Base-by-base conservation (phyloP, 2,888 invertebrate species). In the Pycnomerus fuliginosus region DNA sequence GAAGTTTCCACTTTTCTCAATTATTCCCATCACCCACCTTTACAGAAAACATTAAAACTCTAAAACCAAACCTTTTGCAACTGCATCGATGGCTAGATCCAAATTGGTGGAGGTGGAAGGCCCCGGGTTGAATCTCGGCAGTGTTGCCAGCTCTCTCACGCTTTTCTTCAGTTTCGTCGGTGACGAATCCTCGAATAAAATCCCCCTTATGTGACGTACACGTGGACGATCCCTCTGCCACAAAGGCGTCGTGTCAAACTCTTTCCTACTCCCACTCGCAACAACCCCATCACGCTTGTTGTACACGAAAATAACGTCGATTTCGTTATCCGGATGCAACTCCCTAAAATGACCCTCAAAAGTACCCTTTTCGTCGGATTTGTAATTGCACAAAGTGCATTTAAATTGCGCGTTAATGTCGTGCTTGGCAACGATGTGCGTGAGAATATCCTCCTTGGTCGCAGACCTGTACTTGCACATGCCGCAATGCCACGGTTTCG, bases 401-500 rank as follows among this genome's bases (percentile, higher is more conserved):
- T 83, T 84, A 65, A 76, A 89, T 52, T 86, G 87, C 58, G 78
- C 76, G 44, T 80, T 82, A 1, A 84, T 77, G 16, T 78, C 75
- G 61, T 91, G 90, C 3, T 67, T 60, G 17, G 70, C 72, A 1
- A 69, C 62, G 17, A 80, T 80, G 60, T 88, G 88, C 0, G 74
- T 71, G 0, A 74, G 70, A 17, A 85, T 79, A 29, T 82, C 82
- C 0, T 75, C 74, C 14, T 82, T 79, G 1, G 80, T 77, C 47
- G 76, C 71, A 49, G 78, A 80, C 40, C 78, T 77, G 56, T 76
- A 80, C 31, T 79, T 76, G 58, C 88, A 88, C 16, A 85, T 62
- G 10, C 82, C 82, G 60, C 88, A 88, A 42, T 80, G 79, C 86
- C 86, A 87, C 1, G 80, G 77, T 56, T 82, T 82, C 4, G 77